A percentile compares a stretch with the other conserved stretches of the same genome.
Evolutionary conservation across 2,113 vertebrate species (phyloP).

Genomic region (Tachysurus vachellii): DNA sequence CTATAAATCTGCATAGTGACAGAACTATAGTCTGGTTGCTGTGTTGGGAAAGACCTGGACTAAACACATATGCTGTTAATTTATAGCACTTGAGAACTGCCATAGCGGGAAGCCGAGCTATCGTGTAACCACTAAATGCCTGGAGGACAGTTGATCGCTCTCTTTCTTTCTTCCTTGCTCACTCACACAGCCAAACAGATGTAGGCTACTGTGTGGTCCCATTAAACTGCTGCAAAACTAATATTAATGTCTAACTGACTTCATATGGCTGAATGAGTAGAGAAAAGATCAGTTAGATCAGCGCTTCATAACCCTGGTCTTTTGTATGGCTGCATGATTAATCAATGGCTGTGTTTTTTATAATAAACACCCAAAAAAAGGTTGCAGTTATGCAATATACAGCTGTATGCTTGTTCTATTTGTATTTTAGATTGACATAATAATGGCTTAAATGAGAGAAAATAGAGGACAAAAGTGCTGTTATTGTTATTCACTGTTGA

Average conservation of each 20-base stretch:
- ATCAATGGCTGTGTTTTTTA: neutral
- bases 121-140: constrained; percentile 11
- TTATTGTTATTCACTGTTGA: neutral
- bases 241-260: constrained; percentile 9
- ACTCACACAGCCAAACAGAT: constrained; percentile 1
- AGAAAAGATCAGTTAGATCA: neutral
- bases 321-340: neutral
- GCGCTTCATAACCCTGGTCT: neutral
- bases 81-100: constrained; percentile 53
- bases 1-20: neutral
- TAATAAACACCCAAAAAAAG: neutral
- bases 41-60: constrained; percentile 1
- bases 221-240: neutral
- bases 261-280: constrained; percentile 12
- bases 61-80: constrained; percentile 27
- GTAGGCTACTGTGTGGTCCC: neutral
- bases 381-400: neutral
- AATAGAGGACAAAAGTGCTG: neutral
- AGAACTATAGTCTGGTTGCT: neutral
- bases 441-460: neutral
- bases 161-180: neutral
- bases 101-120: constrained; percentile 30
- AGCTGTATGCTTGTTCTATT: neutral
- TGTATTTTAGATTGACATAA: neutral
- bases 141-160: neutral